phyloP scores from a whole-genome alignment of 2,797 vertebrate species.

The Sebastes oblongus region DNA sequence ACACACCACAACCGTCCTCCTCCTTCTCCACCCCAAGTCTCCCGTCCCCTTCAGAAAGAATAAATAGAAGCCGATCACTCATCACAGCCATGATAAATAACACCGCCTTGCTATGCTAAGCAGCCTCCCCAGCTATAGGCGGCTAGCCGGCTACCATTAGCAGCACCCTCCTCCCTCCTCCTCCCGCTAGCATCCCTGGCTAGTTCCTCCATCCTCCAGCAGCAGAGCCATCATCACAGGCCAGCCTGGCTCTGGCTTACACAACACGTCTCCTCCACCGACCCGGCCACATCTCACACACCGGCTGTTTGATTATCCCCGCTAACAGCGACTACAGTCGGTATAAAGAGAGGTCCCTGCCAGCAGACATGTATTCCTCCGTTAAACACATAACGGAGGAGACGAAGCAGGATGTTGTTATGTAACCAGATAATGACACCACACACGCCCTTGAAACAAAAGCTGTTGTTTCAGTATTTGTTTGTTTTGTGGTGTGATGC shows the following conservation, averaged over 20 bases:
- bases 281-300: not conserved
- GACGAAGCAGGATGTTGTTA: constrained; percentile 76
- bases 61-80: not conserved
- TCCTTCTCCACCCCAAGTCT: not conserved
- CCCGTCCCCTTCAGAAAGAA: not conserved
- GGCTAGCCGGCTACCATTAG: constrained; percentile 56
- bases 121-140: not conserved
- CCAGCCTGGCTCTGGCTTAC: constrained; percentile 26
- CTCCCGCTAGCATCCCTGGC: constrained; percentile 63
- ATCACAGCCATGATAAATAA: not conserved
- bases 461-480: constrained; percentile 72
- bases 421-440: constrained; percentile 79
- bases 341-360: not conserved
- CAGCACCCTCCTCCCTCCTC: not conserved
- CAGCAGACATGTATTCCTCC: not conserved
- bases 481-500: constrained; percentile 19
- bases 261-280: not conserved
- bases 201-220: constrained; percentile 55
- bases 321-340: not conserved
- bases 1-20: constrained; percentile 7
- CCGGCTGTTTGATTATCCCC: not conserved
- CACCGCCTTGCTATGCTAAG: constrained; percentile 8
- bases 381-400: constrained; percentile 19
- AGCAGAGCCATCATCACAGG: constrained; percentile 53
- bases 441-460: constrained; percentile 83